These are phyloP conservation scores for Anguilla obscura DNA, from an alignment of 2,797 vertebrate genomes.

Conservation along the genomic window DNA sequence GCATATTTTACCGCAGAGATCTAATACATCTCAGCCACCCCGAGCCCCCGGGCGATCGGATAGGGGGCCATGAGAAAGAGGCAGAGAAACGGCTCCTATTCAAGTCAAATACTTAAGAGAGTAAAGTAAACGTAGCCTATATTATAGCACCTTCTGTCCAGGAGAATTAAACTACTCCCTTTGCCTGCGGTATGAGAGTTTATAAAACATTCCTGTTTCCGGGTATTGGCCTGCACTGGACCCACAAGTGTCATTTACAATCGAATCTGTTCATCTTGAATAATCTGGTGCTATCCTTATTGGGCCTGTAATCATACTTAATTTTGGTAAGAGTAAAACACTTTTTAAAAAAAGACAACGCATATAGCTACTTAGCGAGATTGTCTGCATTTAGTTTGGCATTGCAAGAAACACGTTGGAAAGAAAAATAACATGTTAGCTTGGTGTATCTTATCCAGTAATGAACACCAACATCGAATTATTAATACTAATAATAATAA, in stretches of 20 bases:
- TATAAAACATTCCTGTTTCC: constrained; percentile 49
- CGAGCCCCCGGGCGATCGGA: constrained; percentile 67
- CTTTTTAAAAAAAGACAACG: background rate
- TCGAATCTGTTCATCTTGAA: background rate
- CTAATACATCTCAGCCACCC: constrained; percentile 78
- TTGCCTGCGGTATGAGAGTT: constrained; percentile 60
- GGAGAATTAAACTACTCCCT: constrained; percentile 79
- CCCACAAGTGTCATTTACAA: constrained; percentile 4
- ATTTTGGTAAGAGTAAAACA: background rate
- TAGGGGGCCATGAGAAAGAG: constrained; percentile 62
- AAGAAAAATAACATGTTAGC: background rate
- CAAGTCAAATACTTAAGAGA: constrained; percentile 68
- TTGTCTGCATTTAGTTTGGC: background rate
- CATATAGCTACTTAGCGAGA: background rate
- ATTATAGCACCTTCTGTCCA: constrained; percentile 75
- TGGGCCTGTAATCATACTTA: too few species aligned
- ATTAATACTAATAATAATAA: constrained; percentile 8
- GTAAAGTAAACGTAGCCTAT: constrained; percentile 61
- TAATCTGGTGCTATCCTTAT: background rate
- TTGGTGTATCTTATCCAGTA: background rate
- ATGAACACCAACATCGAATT: background rate
- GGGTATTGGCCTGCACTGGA: background rate
- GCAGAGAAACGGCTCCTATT: constrained; percentile 61
- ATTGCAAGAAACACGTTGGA: background rate
- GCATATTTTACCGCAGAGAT: constrained; percentile 83